Evolutionary conservation across 2,797 vertebrate genomes (phyloP).

Genomic region (Lerista edwardsae): DNA sequence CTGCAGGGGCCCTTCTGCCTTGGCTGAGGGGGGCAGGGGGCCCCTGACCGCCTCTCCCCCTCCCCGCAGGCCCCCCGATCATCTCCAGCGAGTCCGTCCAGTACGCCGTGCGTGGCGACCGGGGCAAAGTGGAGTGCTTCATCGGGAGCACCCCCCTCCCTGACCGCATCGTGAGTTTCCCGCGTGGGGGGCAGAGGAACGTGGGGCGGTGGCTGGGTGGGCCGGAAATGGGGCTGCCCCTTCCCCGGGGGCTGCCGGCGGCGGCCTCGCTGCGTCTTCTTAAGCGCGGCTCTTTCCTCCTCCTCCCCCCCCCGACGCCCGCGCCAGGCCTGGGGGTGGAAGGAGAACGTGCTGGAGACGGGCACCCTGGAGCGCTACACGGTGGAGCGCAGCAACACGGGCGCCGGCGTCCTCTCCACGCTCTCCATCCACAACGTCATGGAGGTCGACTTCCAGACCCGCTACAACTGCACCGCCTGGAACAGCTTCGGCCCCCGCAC

Average conservation of each 20-base stretch:
- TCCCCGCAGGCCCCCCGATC: slow-evolving; percentile 86
- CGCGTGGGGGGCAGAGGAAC: neutral
- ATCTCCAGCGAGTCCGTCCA: slow-evolving; percentile 92
- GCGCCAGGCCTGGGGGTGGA: slow-evolving; percentile 97
- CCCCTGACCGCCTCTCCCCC: no score
- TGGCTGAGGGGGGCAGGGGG: no score
- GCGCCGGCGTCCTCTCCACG: slow-evolving; percentile 89
- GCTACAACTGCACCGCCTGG: slow-evolving; percentile 97
- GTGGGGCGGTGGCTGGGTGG: no score
- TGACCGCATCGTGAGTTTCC: slow-evolving; percentile 91
- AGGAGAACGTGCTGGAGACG: slow-evolving; percentile 94
- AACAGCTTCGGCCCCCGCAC: slow-evolving; percentile 93
- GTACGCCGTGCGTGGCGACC: slow-evolving; percentile 87
- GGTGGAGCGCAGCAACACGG: slow-evolving; percentile 87
- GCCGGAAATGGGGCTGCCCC: no score
- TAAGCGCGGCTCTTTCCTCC: no score
- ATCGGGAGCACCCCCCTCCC: slow-evolving; percentile 94
- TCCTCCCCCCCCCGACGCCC: neutral
- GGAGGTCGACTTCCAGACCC: slow-evolving; percentile 93
- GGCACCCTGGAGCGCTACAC: slow-evolving; percentile 94
- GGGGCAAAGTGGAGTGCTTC: slow-evolving; percentile 93
- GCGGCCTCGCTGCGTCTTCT: no score
- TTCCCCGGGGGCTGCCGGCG: no score
- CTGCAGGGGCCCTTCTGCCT: no score
- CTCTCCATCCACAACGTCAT: slow-evolving; percentile 96